These are phyloP conservation scores for Pseudorectes ferrugineus DNA, from an alignment of 2,113 vertebrate species.

Conservation along the genomic window DNA sequence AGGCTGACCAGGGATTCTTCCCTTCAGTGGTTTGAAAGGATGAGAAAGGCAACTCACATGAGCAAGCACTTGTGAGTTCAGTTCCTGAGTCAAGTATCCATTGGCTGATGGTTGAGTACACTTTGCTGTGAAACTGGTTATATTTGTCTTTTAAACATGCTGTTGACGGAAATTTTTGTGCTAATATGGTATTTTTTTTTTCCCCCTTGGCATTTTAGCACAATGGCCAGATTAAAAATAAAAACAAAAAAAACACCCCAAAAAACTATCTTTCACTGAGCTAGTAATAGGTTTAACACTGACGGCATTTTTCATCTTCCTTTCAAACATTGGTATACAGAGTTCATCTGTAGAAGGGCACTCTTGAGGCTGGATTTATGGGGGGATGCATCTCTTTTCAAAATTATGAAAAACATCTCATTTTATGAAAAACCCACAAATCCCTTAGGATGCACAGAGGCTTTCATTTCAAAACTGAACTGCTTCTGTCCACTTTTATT, in stretches of 20 bases:
- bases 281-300: not conserved
- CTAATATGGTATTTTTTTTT: not conserved
- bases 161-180: not conserved
- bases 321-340: not conserved
- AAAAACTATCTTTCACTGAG: not conserved
- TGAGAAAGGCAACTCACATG: not conserved
- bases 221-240: not conserved
- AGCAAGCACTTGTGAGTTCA: not conserved
- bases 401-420: slow-evolving; percentile 25
- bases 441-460: not conserved
- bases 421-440: slow-evolving; percentile 30
- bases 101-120: not conserved
- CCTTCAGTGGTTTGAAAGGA: not conserved
- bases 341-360: not conserved
- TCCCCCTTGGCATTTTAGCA: not conserved
- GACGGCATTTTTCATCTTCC: not conserved
- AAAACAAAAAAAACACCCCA: accelerated
- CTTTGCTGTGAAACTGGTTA: not conserved
- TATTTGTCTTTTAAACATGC: not conserved
- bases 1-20: not conserved
- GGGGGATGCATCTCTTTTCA: not conserved
- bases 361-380: not conserved
- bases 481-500: slow-evolving; percentile 30
- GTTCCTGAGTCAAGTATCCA: not conserved
- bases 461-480: slow-evolving; percentile 29